Evolutionary conservation across 2,113 vertebrate species (phyloP), one percentile per base, ranked within the genome.

Genomic region (Jacana jacana): DNA sequence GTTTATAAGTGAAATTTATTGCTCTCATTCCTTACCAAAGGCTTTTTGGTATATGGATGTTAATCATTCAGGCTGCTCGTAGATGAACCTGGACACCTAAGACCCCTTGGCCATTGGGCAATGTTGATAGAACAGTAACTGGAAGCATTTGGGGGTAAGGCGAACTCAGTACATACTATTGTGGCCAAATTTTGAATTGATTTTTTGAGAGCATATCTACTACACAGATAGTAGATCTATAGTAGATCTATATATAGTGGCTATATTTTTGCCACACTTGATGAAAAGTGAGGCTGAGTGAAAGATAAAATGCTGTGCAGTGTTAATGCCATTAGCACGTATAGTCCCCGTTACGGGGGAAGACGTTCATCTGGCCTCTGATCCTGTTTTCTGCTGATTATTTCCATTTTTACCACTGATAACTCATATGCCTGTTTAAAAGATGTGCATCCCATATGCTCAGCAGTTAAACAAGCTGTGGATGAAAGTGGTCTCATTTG

Each of bases 401-500:
- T 69, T 84, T 73, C n/a, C 28, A 25, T 28, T 88, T 83, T 89
- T 23, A 55, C 54, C 58, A 88, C 77, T 57, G 81, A 30, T 91
- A 68, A 69, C 64, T 87, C 72, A 33, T 2, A 17, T 79, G 44
- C 39, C 55, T 72, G 0, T 64, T 40, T 51, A 83, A 81, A 88
- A 89, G 44, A 31, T 24, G 69, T 57, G 27, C 48, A 51, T 94
- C 37, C 28, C 27, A 11, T 94, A 16, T 70, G 19, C 86, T 94
- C 87, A 94, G 89, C 91, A 84, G 90, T 85, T 81, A 17, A 75
- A 58, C 15, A 52, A 95, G 68, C 87, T 94, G 64, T 86, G 72
- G 60, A 49, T 48, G 40, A 35, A 87, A 88, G 22, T 13, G 13
- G 8, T 82, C 37, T 86, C 23, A 1, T 92, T 76, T 91, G 9